These are phyloP conservation scores for Blera fallax DNA, from an alignment of 2,888 invertebrate species.

Conservation along the genomic window DNA sequence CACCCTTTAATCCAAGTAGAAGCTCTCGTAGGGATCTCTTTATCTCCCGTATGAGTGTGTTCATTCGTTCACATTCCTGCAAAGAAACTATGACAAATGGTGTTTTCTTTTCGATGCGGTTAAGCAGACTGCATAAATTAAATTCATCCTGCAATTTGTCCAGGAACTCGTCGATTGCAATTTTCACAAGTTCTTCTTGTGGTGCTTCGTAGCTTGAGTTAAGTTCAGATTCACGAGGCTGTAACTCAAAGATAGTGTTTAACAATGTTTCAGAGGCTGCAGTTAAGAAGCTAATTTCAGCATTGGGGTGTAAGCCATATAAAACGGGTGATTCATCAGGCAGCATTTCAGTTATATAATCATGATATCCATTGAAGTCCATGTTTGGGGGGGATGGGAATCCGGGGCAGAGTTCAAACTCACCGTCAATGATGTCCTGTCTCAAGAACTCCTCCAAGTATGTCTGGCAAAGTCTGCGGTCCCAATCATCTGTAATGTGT, in stretches of 20 bases:
- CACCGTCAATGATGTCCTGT: constrained; percentile 93
- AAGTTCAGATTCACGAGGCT: constrained; percentile 88
- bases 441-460: constrained; percentile 94
- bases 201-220: constrained; percentile 85
- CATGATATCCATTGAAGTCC: constrained; percentile 93
- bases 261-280: constrained; percentile 92
- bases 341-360: constrained; percentile 92
- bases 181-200: constrained; percentile 89
- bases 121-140: constrained; percentile 91
- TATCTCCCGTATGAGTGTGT: constrained; percentile 91
- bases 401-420: constrained; percentile 90
- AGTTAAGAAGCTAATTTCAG: constrained; percentile 96
- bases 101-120: constrained; percentile 93
- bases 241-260: constrained; percentile 93
- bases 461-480: constrained; percentile 92
- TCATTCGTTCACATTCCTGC: constrained; percentile 98
- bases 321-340: constrained; percentile 95
- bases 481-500: constrained; percentile 98
- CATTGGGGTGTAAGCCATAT: constrained; percentile 97
- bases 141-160: constrained; percentile 96
- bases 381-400: constrained; percentile 94
- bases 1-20: constrained; percentile 95
- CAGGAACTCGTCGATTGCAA: constrained; percentile 91
- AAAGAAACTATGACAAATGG: constrained; percentile 96
- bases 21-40: constrained; percentile 91